Evolutionary conservation across 2,888 invertebrate species (phyloP).

Genomic region (Scrobipalpa costella): DNA sequence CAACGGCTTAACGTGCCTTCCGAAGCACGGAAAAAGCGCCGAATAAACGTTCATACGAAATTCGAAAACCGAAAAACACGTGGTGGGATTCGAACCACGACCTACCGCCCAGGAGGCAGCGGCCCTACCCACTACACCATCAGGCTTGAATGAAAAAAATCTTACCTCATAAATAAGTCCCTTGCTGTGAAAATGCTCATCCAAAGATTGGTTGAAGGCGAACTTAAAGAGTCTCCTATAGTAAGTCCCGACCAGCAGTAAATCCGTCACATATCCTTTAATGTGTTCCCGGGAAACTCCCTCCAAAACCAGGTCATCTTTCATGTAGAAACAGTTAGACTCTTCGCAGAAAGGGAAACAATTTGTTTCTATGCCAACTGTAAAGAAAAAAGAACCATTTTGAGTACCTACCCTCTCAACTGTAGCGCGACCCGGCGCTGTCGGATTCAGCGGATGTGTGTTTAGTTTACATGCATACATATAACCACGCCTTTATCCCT

Average conservation of each 20-base stretch:
- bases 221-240: slow-evolving; percentile 68
- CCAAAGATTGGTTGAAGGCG: slow-evolving; percentile 60
- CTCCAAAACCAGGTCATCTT: slow-evolving; percentile 66
- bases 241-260: slow-evolving; percentile 68
- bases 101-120: too few species aligned
- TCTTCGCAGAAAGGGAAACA: slow-evolving; percentile 73
- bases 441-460: too few species aligned
- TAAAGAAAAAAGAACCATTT: slow-evolving; percentile 35
- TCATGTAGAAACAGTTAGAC: slow-evolving; percentile 67
- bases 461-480: too few species aligned
- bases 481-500: too few species aligned
- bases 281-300: slow-evolving; percentile 72
- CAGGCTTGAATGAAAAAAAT: slow-evolving; percentile 20
- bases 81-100: too few species aligned
- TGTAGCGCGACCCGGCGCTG: too few species aligned
- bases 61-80: too few species aligned
- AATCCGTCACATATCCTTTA: slow-evolving; percentile 56
- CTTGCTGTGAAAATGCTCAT: slow-evolving; percentile 63
- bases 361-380: slow-evolving; percentile 82
- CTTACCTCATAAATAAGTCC: slow-evolving; percentile 74
- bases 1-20: too few species aligned
- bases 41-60: too few species aligned
- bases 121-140: too few species aligned
- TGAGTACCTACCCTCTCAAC: too few species aligned
- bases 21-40: too few species aligned